Percentiles rank a stretch among this genome's conserved stretches.
These are phyloP conservation scores for Apodemia hepburni DNA, from an alignment of 2,888 invertebrate species.

Conservation along the genomic window DNA sequence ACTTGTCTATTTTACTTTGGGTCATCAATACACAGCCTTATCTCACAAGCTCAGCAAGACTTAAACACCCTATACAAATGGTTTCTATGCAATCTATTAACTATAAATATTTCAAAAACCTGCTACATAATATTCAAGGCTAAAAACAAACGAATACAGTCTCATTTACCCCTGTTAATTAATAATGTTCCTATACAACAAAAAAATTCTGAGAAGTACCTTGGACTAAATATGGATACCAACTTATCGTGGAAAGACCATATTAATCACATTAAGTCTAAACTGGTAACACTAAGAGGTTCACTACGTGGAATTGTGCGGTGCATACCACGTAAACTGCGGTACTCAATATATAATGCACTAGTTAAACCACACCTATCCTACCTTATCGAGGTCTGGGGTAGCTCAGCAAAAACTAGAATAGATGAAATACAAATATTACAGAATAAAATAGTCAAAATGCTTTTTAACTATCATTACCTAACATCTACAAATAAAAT, in stretches of 20 bases:
- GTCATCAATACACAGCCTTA: no score
- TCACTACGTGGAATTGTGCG: background rate
- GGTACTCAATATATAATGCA: background rate
- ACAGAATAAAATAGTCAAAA: no score
- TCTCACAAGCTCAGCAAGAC: no score
- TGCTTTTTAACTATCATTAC: no score
- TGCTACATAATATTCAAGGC: no score
- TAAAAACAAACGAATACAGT: background rate
- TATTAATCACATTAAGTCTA: background rate
- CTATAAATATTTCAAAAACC: no score
- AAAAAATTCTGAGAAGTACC: conserved; percentile 1
- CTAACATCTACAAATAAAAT: no score
- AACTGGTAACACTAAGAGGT: background rate
- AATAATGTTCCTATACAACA: background rate
- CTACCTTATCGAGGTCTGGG: conserved; percentile 6
- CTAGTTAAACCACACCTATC: conserved; percentile 3
- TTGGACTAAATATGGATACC: background rate
- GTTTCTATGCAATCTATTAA: no score
- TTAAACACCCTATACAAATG: no score
- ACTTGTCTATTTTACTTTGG: no score
- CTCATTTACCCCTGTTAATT: background rate
- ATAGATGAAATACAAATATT: no score
- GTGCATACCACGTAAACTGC: background rate
- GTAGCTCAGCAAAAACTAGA: background rate
- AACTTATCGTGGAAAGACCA: conserved; percentile 5